phyloP scores from a whole-genome alignment of 2,888 invertebrate species.

The Microctonus hyperodae region DNA sequence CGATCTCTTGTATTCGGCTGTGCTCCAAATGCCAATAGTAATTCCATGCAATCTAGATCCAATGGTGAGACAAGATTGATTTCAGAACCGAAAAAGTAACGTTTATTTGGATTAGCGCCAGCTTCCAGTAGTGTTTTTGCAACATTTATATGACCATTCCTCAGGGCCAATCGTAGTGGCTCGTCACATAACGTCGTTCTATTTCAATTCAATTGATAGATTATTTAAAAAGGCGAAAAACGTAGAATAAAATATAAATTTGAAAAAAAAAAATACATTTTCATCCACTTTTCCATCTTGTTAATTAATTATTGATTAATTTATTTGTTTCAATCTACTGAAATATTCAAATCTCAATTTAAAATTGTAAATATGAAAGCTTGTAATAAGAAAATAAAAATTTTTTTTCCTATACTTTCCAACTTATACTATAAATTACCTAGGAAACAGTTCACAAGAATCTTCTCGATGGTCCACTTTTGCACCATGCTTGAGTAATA shows the following conservation, averaged over 20 bases:
- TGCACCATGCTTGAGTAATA: slow-evolving; percentile 79
- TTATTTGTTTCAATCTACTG: no score
- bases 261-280: no score
- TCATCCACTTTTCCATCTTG: no score
- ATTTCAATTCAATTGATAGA: slow-evolving; percentile 4
- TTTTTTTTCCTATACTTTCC: background rate
- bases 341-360: no score
- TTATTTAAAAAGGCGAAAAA: background rate
- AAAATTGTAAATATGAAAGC: no score
- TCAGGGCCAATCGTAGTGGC: slow-evolving; percentile 86
- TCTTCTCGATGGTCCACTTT: slow-evolving; percentile 81
- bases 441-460: slow-evolving; percentile 74
- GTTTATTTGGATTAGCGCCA: slow-evolving; percentile 89
- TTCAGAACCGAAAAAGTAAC: slow-evolving; percentile 91
- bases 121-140: slow-evolving; percentile 78
- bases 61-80: slow-evolving; percentile 83
- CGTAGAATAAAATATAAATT: no score
- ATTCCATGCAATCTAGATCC: slow-evolving; percentile 81
- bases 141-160: slow-evolving; percentile 82
- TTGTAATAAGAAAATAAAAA: no score
- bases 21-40: slow-evolving; percentile 85
- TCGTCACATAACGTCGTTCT: slow-evolving; percentile 82
- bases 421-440: slow-evolving; percentile 42
- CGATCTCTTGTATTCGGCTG: slow-evolving; percentile 87
- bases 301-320: no score